Evolutionary conservation across 2,113 vertebrate genomes (phyloP).

Genomic region (Phalacrocorax brasilianus): DNA sequence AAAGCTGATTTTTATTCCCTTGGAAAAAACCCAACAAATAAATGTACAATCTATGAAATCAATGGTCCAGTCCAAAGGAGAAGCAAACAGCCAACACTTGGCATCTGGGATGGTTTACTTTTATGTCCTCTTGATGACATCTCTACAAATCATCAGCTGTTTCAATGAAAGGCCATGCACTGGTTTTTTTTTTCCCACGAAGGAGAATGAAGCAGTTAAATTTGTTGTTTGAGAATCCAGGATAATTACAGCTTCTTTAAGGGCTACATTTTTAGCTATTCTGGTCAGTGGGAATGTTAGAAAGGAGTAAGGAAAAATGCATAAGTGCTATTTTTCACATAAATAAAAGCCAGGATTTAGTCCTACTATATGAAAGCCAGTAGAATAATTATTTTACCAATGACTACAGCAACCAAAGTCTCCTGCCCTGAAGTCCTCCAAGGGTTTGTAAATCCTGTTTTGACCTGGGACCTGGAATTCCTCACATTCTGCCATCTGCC

Average conservation of each 20-base stretch:
- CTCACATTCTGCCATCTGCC: background rate
- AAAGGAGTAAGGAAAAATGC: background rate
- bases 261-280: background rate
- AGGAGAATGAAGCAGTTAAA: background rate
- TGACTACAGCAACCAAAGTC: background rate
- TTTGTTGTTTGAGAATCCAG: background rate
- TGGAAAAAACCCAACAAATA: background rate
- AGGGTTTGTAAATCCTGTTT: background rate
- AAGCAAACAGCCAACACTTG: background rate
- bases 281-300: background rate
- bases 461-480: background rate
- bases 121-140: background rate
- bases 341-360: background rate
- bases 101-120: background rate
- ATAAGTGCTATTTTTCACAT: background rate
- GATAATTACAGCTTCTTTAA: background rate
- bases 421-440: background rate
- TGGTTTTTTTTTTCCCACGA: background rate
- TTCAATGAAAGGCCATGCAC: background rate
- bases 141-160: background rate
- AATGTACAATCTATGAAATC: conserved; percentile 2
- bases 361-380: background rate
- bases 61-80: background rate
- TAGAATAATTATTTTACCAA: background rate
- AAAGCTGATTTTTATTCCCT: conserved; percentile 9